phyloP scores from a whole-genome alignment of 2,888 invertebrate species.

The Petrolisthes cinctipes region DNA sequence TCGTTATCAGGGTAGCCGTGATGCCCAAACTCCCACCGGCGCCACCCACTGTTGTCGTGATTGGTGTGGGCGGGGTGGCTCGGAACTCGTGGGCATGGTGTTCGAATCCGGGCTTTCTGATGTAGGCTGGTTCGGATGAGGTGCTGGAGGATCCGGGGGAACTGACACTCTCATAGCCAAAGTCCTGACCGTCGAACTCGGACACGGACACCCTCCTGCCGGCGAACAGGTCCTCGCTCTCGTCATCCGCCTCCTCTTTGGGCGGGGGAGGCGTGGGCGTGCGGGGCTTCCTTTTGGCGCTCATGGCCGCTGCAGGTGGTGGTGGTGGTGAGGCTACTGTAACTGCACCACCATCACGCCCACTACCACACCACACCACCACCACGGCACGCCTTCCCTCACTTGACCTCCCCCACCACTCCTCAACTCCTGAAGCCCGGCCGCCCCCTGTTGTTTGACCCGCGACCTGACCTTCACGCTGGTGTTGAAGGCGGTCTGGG shows the following conservation, averaged over 20 bases:
- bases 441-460: neutral
- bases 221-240: constrained; percentile 50
- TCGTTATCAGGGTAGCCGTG: neutral
- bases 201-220: constrained; percentile 57
- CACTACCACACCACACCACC: constrained; percentile 43
- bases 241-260: constrained; percentile 36
- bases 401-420: neutral
- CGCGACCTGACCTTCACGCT: constrained; percentile 4
- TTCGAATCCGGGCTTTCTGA: constrained; percentile 63
- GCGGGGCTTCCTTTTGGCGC: constrained; percentile 60
- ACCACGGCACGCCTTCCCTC: neutral
- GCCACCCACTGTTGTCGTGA: neutral
- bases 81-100: constrained; percentile 63
- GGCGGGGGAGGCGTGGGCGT: constrained; percentile 51
- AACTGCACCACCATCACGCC: constrained; percentile 16
- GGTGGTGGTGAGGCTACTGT: neutral
- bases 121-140: constrained; percentile 62
- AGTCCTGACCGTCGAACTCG: constrained; percentile 58
- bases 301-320: constrained; percentile 40
- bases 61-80: constrained; percentile 20
- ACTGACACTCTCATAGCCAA: constrained; percentile 60
- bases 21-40: neutral
- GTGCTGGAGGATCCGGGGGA: constrained; percentile 65
- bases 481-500: neutral
- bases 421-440: neutral